Conservation (phyloP, 2,113 vertebrate genomes). For the Puntigrus tetrazona region DNA sequence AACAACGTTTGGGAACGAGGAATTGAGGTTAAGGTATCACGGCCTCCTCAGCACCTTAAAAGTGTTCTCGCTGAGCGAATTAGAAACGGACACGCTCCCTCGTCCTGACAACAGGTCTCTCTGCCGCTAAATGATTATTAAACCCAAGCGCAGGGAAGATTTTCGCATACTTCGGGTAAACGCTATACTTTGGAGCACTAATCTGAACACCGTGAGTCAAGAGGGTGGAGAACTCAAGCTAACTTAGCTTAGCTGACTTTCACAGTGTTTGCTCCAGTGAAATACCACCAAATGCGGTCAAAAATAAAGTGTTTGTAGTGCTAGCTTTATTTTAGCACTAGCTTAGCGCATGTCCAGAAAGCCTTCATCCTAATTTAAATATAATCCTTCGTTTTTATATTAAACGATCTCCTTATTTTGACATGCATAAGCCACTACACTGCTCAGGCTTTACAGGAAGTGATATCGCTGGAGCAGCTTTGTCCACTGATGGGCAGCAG, state of each 20-base stretch:
- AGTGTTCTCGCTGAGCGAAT: slow-evolving; percentile 24
- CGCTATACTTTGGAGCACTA: not conserved
- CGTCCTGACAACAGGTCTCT: not conserved
- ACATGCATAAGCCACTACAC: not conserved
- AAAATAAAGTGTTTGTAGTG: not conserved
- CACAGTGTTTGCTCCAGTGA: slow-evolving; percentile 49
- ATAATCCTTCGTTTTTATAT: not conserved
- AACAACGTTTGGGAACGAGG: slow-evolving; percentile 9
- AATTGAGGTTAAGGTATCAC: slow-evolving; percentile 39
- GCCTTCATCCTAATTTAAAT: slow-evolving; percentile 1
- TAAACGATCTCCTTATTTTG: not conserved
- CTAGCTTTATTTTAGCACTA: not conserved
- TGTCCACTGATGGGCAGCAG: not conserved
- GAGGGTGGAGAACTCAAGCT: slow-evolving; percentile 20
- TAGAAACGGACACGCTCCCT: not conserved
- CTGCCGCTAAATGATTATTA: not conserved
- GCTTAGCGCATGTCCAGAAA: slow-evolving; percentile 2
- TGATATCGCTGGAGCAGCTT: slow-evolving; percentile 13
- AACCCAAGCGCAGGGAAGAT: not conserved
- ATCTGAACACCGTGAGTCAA: slow-evolving; percentile 18
- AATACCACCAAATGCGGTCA: no score
- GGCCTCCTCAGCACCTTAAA: slow-evolving; percentile 44
- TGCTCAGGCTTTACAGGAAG: slow-evolving; percentile 1
- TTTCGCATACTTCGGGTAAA: slow-evolving; percentile 8
- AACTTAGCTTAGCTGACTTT: slow-evolving; percentile 25